Evolutionary conservation across 2,113 vertebrate genomes (phyloP).

Genomic region (Henicopernis longicauda): DNA sequence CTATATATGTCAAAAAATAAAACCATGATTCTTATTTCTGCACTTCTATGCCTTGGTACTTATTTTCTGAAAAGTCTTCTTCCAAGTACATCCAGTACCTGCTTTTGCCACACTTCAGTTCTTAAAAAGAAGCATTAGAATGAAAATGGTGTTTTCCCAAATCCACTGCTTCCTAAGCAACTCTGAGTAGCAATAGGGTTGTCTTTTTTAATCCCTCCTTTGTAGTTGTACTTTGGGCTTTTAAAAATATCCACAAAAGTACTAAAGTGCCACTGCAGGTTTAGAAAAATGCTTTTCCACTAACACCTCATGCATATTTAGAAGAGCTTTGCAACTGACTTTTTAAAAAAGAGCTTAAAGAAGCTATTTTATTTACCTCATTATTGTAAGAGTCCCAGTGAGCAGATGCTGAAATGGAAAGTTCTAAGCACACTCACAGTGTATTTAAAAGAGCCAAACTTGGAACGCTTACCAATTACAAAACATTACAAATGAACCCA

Average conservation of each 20-base stretch:
- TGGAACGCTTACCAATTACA: neutral
- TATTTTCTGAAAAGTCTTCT: neutral
- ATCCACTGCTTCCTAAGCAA: neutral
- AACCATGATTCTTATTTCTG: neutral
- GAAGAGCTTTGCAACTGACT: neutral
- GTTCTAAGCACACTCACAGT: neutral
- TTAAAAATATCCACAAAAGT: neutral
- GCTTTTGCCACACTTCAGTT: neutral
- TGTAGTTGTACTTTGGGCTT: neutral
- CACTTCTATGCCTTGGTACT: neutral
- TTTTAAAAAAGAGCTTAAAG: neutral
- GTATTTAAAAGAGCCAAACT: neutral
- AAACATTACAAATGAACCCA: neutral
- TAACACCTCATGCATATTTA: neutral
- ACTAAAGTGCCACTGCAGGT: neutral
- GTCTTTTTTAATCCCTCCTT: neutral
- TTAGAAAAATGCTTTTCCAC: slow-evolving; percentile 3
- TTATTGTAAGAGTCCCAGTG: neutral
- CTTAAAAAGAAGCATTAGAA: neutral
- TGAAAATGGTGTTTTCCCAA: neutral
- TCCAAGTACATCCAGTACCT: neutral
- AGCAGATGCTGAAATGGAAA: neutral
- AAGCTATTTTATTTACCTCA: neutral
- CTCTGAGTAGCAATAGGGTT: neutral
- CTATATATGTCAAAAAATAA: neutral